phyloP scores from a whole-genome alignment of 2,797 vertebrate genomes.

The Sebastes cheni region DNA sequence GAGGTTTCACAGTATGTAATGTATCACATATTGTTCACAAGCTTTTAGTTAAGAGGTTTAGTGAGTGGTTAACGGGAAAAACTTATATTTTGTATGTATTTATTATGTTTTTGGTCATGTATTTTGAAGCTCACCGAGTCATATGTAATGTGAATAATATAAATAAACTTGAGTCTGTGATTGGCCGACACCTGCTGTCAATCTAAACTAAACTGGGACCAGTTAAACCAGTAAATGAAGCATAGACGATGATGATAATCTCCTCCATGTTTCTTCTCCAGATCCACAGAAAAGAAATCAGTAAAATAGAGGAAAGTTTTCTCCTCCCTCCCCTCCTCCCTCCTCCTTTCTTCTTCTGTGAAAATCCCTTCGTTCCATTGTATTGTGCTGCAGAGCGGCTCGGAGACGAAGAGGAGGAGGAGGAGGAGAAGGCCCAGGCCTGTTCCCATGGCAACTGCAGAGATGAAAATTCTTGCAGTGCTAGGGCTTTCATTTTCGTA shows the following conservation, averaged over 20 bases:
- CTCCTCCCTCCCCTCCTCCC: constrained; percentile 18
- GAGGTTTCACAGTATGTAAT: no score
- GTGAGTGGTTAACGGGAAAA: no score
- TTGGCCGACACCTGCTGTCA: neutral
- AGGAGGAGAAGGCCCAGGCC: constrained; percentile 66
- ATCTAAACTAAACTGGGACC: neutral
- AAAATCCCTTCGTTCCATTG: constrained; percentile 80
- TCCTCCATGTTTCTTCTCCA: neutral
- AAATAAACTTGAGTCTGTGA: neutral
- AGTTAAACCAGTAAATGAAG: neutral
- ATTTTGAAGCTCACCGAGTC: no score
- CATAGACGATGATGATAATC: neutral
- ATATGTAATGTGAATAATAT: neutral
- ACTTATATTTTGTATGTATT: no score
- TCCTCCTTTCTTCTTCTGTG: constrained; percentile 59
- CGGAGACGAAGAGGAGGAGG: neutral
- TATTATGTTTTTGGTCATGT: no score
- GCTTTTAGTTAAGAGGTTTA: no score
- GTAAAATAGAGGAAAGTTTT: constrained; percentile 42
- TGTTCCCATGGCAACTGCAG: constrained; percentile 90
- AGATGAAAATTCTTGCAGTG: constrained; percentile 89
- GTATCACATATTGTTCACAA: no score
- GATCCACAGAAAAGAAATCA: constrained; percentile 13
- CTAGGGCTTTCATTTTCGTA: constrained; percentile 87
- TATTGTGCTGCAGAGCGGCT: constrained; percentile 69